Evolutionary conservation across 2,113 vertebrate species (phyloP).

Genomic region (Pelodiscus sinensis): DNA sequence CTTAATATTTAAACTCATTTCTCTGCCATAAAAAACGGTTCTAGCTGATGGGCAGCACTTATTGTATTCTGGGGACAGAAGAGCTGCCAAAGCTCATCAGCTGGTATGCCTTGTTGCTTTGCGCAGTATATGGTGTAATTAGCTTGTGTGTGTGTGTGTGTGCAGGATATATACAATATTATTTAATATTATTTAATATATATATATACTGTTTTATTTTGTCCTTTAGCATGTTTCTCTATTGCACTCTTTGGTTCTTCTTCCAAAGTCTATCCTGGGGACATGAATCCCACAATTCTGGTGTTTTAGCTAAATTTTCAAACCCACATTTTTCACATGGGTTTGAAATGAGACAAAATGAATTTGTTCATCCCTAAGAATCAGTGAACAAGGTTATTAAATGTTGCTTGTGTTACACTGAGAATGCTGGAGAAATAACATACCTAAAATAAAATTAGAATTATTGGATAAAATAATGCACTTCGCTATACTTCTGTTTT

Average conservation of each 20-base stretch:
- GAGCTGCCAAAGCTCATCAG: not conserved
- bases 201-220: not conserved
- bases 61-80: not conserved
- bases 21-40: not conserved
- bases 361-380: conserved; percentile 24
- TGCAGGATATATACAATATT: not conserved
- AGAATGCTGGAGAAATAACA: not conserved
- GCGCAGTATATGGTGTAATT: not conserved
- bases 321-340: conserved; percentile 21
- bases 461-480: not conserved
- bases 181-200: too few relatives aligned
- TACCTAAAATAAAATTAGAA: not conserved
- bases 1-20: conserved; percentile 1
- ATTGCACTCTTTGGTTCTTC: not conserved
- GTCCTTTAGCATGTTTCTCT: not conserved
- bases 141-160: too few relatives aligned
- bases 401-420: conserved; percentile 3
- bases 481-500: not conserved
- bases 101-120: not conserved
- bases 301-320: conserved; percentile 39
- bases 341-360: conserved; percentile 48
- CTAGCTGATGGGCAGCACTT: conserved; percentile 1
- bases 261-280: conserved; percentile 20
- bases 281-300: not conserved
- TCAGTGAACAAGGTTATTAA: not conserved